A percentile compares a stretch with the other conserved stretches of the same genome.
phyloP scores from a whole-genome alignment of 2,113 vertebrate genomes.

The Microtus ochrogaster region DNA sequence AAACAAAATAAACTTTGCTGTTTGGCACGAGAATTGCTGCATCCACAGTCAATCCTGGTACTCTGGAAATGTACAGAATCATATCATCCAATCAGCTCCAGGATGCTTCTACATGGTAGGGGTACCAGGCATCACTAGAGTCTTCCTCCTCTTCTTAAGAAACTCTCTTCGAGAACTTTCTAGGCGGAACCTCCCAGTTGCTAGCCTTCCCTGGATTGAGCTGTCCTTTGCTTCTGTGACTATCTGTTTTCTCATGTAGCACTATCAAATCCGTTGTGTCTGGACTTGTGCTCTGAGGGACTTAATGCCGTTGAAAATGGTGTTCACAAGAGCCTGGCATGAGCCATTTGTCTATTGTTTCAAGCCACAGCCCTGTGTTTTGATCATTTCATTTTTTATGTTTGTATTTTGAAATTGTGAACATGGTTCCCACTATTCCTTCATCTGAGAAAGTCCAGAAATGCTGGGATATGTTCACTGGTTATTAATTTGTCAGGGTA shows the following conservation, averaged over 20 bases:
- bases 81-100: neutral
- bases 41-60: neutral
- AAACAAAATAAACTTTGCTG: neutral
- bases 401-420: neutral
- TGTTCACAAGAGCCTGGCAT: neutral
- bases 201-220: neutral
- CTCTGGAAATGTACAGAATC: neutral
- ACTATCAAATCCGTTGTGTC: neutral
- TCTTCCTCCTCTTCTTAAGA: neutral
- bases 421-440: slow-evolving; percentile 5
- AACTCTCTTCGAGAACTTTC: neutral
- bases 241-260: neutral
- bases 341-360: neutral
- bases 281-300: neutral
- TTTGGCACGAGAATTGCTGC: neutral
- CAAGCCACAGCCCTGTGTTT: slow-evolving; percentile 22
- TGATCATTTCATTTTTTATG: slow-evolving; percentile 31
- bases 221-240: neutral
- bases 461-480: neutral
- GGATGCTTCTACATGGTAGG: neutral
- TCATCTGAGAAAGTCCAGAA: neutral
- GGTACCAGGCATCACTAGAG: neutral
- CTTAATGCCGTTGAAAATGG: neutral
- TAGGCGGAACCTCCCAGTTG: neutral
- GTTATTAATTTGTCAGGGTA: slow-evolving; percentile 54